Base-by-base conservation (phyloP, 2,113 vertebrate species). In the Abramis brama region DNA sequence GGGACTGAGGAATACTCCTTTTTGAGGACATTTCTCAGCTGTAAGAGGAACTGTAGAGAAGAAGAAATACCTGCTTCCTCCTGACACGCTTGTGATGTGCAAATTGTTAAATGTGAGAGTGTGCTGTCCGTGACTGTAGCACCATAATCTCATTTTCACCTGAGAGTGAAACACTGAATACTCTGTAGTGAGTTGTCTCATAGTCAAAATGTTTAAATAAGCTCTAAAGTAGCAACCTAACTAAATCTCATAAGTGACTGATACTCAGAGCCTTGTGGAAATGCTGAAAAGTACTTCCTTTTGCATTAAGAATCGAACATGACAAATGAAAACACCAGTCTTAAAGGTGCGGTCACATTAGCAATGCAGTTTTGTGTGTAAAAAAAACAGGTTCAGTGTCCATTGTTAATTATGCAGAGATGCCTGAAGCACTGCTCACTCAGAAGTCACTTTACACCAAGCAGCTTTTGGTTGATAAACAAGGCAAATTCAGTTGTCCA, bases 51-150 rank as follows among this genome's bases (percentile, higher is more conserved):
- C 33, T 30, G 27, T 62, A 30, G 23, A 81, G 25, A 82, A 5
- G 19, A 76, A 27, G 21, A 60, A 79, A 60, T 43, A 47, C 25
- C 60, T 52, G 62, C 85, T 90, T 92, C 90, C 91, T 91, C 88
- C 88, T 89, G 87, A 39, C 52, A 36, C 12, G 30, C 50, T 57
- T 12, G 21, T 25, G 50, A 17, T 17, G 47, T 30, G 25, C 15
- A 19, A 25, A 52, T 25, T 13, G 15, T 73, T 62, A 78, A 60
- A 83, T 76, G 84, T 76, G 76, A 79, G 75, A 52, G 71, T 47
- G 27, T 71, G 78, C 71, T 70, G 47, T 85, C 21, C 55, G 9
- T 85, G 75, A 68, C 12, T 55, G 59, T 66, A 75, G 36, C 50
- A 50, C 47, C 57, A 85, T 36, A 30, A 76, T 13, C 74, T 76